Evolutionary conservation across 2,113 vertebrate species (phyloP).

Genomic region (Sclerurus mexicanus): DNA sequence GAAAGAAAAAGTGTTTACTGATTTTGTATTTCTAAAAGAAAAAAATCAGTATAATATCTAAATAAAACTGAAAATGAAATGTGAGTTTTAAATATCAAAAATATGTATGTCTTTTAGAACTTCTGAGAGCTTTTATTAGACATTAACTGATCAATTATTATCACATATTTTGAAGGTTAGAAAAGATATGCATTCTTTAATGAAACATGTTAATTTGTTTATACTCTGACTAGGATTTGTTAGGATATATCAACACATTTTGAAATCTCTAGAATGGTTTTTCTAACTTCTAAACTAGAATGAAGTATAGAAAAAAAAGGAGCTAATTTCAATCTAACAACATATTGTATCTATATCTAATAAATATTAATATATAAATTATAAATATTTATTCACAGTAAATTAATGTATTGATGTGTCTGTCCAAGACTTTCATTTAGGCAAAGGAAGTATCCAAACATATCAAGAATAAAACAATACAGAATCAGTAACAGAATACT

Average conservation of each 20-base stretch:
- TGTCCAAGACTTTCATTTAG: neutral
- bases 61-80: neutral
- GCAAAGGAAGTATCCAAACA: neutral
- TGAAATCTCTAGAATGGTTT: neutral
- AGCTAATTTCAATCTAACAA: neutral
- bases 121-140: neutral
- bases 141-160: neutral
- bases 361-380: neutral
- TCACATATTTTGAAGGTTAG: neutral
- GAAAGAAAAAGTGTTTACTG: neutral
- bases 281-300: neutral
- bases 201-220: neutral
- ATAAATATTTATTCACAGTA: neutral
- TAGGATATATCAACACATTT: neutral
- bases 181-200: neutral
- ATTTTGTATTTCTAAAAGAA: neutral
- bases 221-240: neutral
- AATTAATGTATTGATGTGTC: neutral
- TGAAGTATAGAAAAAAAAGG: neutral
- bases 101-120: neutral
- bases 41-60: neutral
- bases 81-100: neutral
- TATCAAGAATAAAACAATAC: neutral
- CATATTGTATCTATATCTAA: neutral
- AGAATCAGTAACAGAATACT: neutral